These are phyloP conservation scores for Noctua pronuba DNA, from an alignment of 2,888 invertebrate species.

Conservation along the genomic window DNA sequence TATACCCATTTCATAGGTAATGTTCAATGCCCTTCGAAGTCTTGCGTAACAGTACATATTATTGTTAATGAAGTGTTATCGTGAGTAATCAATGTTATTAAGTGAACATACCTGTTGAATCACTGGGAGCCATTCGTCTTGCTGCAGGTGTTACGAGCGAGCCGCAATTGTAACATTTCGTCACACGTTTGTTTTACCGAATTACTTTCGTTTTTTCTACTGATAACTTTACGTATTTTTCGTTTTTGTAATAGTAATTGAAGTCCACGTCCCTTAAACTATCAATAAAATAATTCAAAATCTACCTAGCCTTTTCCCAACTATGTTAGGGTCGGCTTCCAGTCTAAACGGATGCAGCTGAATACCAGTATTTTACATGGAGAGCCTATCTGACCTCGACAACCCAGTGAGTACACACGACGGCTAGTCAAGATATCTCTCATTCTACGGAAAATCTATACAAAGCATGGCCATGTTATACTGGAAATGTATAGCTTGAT, in stretches of 20 bases:
- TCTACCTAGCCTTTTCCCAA: no score
- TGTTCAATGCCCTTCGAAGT: constrained; percentile 8
- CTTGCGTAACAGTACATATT: constrained; percentile 13
- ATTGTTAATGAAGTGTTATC: constrained; percentile 18
- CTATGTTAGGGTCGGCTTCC: no score
- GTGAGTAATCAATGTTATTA: constrained; percentile 35
- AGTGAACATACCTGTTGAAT: constrained; percentile 26
- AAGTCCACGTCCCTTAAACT: no score
- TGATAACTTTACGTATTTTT: constrained; percentile 37
- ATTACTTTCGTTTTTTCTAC: constrained; percentile 37
- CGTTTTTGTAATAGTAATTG: constrained; percentile 9
- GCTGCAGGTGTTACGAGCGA: constrained; percentile 30
- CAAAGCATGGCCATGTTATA: no score
- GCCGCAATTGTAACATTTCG: constrained; percentile 37
- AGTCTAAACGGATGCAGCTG: no score
- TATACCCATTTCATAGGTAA: not conserved
- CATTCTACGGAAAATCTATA: no score
- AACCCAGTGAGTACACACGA: no score
- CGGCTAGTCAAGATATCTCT: no score
- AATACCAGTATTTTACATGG: no score
- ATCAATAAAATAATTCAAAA: no score
- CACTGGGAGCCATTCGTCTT: constrained; percentile 36
- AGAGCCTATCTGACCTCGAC: no score
- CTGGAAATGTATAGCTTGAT: no score
- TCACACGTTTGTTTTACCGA: constrained; percentile 39